Evolutionary conservation across 2,113 vertebrate species (phyloP), one percentile per base, ranked within the genome.

Genomic region (Chascanopsetta lugubris): DNA sequence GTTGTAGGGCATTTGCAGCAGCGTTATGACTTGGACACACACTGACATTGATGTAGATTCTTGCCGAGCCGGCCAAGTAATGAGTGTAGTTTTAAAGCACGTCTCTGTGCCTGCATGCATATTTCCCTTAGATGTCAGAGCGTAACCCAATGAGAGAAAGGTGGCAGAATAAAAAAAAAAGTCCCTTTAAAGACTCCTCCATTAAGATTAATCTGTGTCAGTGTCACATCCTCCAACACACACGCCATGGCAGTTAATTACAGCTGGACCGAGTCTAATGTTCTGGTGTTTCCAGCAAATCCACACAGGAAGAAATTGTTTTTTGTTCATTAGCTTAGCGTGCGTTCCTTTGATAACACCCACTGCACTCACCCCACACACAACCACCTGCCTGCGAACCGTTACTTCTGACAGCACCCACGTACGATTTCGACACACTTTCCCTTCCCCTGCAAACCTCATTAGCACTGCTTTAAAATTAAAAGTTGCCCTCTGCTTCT

Each of bases 391-490:
- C 74, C 46, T 34, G 20, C 50, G 36, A 47, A 57, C 48, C 61
- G 64, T 54, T 60, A 58, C 73, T 21, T 25, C 20, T 40, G 30
- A 18, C 36, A 13, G 22, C 24, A 25, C 63, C 61, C 36, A 53
- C 43, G 67, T 21, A 49, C 30, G 15, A 43, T 55, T 55, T 22
- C 61, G 38, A 72, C 51, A 59, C 56, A 43, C n/a, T 69, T 48
- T 42, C 61, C 60, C 66, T 53, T 69, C 69, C 62, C 61, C 6
- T 61, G 18, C 36, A 55, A 89, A 77, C 69, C 82, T 89, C 80
- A 86, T 90, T 87, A 87, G 77, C 29, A 32, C 68, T 69, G 57
- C 72, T 81, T 75, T 72, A 82, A 81, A 85, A 84, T 87, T 79
- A 84, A 84, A 82, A 87, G 79, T 66, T 84, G 69, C 49, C 60